Conservation (phyloP, 2,888 invertebrate species). For the Penaeus monodon region DNA sequence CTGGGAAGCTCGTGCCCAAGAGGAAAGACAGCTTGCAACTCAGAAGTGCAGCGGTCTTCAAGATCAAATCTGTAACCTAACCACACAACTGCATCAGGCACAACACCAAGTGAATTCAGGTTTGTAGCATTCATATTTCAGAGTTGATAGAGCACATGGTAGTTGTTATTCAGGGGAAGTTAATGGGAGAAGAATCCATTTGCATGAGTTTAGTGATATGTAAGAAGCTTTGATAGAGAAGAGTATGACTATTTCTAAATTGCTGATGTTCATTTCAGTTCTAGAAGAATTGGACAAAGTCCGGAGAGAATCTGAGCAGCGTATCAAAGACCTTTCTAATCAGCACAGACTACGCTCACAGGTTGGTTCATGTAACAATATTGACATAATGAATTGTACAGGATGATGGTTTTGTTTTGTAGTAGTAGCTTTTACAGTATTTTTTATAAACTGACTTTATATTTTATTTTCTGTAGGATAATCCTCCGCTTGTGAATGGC, state of each 20-base stretch:
- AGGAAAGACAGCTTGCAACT: slow-evolving; percentile 32
- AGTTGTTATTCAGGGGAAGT: too few species aligned
- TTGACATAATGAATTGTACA: neutral
- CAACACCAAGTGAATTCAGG: slow-evolving; percentile 50
- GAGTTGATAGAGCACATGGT: too few species aligned
- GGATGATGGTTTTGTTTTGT: neutral
- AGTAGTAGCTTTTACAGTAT: neutral
- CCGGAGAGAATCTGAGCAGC: slow-evolving; percentile 46
- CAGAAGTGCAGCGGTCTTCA: slow-evolving; percentile 44
- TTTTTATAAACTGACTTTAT: too few species aligned
- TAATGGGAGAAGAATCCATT: too few species aligned
- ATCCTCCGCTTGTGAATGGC: slow-evolving; percentile 33
- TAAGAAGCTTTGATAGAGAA: too few species aligned
- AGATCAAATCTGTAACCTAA: slow-evolving; percentile 38
- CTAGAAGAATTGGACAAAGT: slow-evolving; percentile 46
- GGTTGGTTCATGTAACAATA: neutral
- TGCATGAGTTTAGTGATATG: too few species aligned
- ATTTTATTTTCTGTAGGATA: neutral
- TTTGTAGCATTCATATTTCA: neutral
- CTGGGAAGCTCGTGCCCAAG: slow-evolving; percentile 24
- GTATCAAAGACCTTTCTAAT: slow-evolving; percentile 26
- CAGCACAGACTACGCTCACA: slow-evolving; percentile 30
- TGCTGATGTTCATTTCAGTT: slow-evolving; percentile 25
- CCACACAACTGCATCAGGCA: slow-evolving; percentile 46
- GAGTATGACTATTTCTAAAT: neutral